Conservation (phyloP, 2,888 invertebrate species). For the Copidosoma aretas region DNA sequence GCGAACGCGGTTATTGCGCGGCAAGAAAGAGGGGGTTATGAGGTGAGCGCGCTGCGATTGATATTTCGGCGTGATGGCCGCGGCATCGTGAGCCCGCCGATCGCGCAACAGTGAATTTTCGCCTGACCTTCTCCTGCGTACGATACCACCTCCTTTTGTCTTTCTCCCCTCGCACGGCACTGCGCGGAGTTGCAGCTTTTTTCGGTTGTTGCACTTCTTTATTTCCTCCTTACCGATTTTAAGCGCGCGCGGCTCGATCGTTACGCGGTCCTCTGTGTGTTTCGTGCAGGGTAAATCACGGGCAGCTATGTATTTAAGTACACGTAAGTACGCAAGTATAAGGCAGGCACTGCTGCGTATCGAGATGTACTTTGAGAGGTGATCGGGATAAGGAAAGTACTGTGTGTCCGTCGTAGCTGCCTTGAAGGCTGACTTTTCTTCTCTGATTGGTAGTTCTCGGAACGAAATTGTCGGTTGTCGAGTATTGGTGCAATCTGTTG, state of each 20-base stretch:
- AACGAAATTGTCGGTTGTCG: conserved; percentile 5
- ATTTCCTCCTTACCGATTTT: conserved; percentile 7
- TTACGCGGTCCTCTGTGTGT: conserved; percentile 16
- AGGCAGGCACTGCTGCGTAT: conserved; percentile 22
- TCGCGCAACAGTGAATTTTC: conserved; percentile 20
- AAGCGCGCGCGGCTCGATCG: conserved; percentile 1
- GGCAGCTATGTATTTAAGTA: no score
- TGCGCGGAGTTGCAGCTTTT: not conserved
- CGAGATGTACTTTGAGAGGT: conserved; percentile 27
- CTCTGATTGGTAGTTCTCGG: conserved; percentile 9
- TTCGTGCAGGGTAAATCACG: conserved; percentile 35
- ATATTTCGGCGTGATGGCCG: conserved; percentile 32
- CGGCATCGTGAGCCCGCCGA: conserved; percentile 19
- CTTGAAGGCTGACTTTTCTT: conserved; percentile 17
- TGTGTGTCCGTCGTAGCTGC: conserved; percentile 14
- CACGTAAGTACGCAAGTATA: no score
- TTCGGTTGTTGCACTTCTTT: no score
- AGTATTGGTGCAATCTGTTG: no score
- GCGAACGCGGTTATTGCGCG: not conserved
- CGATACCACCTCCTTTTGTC: not conserved
- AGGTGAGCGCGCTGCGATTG: conserved; percentile 30
- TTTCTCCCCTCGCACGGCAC: not conserved
- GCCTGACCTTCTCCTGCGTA: not conserved
- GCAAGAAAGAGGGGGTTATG: not conserved
- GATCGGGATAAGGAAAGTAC: conserved; percentile 34